A percentile compares a stretch with the other conserved stretches of the same genome.
Conservation (phyloP, 2,797 vertebrate genomes). For the Benthosema pterotum region DNA sequence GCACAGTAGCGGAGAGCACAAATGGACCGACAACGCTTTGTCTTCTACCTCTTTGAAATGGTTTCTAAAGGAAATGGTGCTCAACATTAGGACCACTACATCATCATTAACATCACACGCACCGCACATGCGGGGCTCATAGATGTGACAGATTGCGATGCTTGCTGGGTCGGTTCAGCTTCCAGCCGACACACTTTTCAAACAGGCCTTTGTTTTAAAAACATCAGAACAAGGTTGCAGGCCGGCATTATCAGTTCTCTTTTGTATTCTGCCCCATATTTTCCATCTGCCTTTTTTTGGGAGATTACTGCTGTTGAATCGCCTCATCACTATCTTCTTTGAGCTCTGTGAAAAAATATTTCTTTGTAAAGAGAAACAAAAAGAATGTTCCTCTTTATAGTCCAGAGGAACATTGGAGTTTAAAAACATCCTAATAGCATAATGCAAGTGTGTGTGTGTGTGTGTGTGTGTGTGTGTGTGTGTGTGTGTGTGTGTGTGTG, state of each 20-base stretch:
- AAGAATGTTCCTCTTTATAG: constrained; percentile 32
- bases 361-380: constrained; percentile 38
- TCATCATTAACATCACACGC: constrained; percentile 19
- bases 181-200: constrained; percentile 11
- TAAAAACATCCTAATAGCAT: too few relatives aligned
- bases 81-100: constrained; percentile 9
- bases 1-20: constrained; percentile 5
- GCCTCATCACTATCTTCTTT: constrained; percentile 37
- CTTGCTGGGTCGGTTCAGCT: constrained; percentile 2
- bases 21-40: not conserved
- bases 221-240: constrained; percentile 7
- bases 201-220: constrained; percentile 4
- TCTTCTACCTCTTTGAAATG: not conserved
- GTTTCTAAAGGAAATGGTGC: constrained; percentile 18
- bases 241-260: constrained; percentile 22
- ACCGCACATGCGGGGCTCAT: not conserved
- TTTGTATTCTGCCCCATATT: constrained; percentile 11
- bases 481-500: not conserved
- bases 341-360: constrained; percentile 47
- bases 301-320: constrained; percentile 48
- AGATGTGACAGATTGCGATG: constrained; percentile 6
- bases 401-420: too few relatives aligned
- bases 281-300: constrained; percentile 46
- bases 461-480: constrained; percentile 4
- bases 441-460: not conserved